These are phyloP conservation scores for Microplitis demolitor DNA, from an alignment of 1,140 invertebrate species.

Conservation along the genomic window DNA sequence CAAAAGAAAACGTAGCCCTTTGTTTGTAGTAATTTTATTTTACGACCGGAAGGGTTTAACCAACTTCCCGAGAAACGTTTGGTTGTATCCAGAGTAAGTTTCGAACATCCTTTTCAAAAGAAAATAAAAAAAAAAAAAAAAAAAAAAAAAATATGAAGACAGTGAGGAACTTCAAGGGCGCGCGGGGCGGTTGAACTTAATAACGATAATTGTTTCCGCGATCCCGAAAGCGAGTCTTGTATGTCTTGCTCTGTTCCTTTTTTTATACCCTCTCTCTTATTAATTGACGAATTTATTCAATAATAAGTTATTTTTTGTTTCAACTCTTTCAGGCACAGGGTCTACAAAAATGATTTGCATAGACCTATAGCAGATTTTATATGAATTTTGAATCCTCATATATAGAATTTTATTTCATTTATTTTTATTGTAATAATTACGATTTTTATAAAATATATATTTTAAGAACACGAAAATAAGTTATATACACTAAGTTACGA, in stretches of 20 bases:
- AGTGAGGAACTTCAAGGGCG: constrained; percentile 1
- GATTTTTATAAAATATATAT: no score
- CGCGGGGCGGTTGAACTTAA: constrained; percentile 24
- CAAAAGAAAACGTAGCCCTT: constrained; percentile 15
- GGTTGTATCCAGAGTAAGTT: background rate
- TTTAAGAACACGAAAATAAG: background rate
- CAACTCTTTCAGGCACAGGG: background rate
- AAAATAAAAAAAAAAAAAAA: constrained; percentile 6
- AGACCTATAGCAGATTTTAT: no score
- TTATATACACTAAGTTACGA: background rate
- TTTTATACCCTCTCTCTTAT: background rate
- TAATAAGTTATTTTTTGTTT: no score
- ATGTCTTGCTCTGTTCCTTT: no score
- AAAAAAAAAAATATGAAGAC: background rate
- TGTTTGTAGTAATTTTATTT: constrained; percentile 28
- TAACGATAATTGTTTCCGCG: constrained; percentile 30
- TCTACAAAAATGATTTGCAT: no score
- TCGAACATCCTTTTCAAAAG: constrained; percentile 3
- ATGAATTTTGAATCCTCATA: no score
- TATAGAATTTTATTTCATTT: no score
- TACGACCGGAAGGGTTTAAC: constrained; percentile 29
- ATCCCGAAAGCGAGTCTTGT: constrained; percentile 5
- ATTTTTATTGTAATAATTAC: no score
- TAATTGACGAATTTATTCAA: background rate
- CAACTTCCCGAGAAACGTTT: constrained; percentile 29